Conservation (phyloP, 2,113 vertebrate species). For the Geococcyx californianus region DNA sequence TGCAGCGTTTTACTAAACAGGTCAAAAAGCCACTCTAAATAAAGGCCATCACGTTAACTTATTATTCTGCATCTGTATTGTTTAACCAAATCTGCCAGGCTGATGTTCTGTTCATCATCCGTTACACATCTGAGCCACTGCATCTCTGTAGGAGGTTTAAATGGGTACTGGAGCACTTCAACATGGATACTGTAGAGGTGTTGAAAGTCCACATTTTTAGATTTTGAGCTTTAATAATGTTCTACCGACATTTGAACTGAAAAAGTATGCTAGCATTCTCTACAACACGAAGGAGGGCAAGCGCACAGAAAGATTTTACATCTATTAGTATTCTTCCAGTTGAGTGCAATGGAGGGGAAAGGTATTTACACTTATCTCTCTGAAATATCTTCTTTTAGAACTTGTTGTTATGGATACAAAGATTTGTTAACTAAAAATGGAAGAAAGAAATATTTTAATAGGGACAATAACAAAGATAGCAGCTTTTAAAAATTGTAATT, state of each 20-base stretch:
- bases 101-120: neutral
- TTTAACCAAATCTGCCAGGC: neutral
- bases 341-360: neutral
- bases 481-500: neutral
- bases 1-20: neutral
- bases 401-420: neutral
- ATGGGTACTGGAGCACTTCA: neutral
- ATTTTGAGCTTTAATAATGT: neutral
- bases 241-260: neutral
- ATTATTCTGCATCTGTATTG: neutral
- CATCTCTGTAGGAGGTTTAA: neutral
- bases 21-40: neutral
- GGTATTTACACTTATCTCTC: neutral
- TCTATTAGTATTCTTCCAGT: neutral
- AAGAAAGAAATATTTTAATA: neutral
- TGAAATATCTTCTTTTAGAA: neutral
- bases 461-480: neutral
- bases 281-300: neutral
- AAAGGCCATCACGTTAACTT: neutral
- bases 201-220: neutral
- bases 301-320: neutral
- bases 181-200: neutral
- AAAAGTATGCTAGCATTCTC: neutral
- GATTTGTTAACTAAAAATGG: neutral
- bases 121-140: neutral